Base-by-base conservation (phyloP, 2,888 invertebrate genomes). In the Andrena hattorfiana region DNA sequence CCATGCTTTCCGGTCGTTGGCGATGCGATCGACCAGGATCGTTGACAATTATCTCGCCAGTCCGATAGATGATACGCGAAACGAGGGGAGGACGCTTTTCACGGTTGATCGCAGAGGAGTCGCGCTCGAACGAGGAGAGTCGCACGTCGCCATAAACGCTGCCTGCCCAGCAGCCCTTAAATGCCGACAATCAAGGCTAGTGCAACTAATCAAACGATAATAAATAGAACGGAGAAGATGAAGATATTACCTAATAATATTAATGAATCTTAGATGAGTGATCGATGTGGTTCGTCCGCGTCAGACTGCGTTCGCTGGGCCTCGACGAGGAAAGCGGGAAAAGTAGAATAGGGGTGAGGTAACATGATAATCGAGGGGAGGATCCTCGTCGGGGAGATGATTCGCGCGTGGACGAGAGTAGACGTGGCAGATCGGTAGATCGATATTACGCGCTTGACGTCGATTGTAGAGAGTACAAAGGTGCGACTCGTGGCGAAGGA, bases 171-270 rank as follows among this genome's bases (percentile, higher is more conserved):
- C 92, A 93, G 91, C 93, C 92, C 92, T 93, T 92, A 92, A 88
- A 93, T 93, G 93, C 93, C 93, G 93, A 93, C 93, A 93, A 93
- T 93, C 93, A 93, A 93, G 93, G 93, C 93, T 93, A 93, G 93
- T 93, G 93, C 93, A 93, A 93, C 90, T 93, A 93, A 93, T 93
- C 92, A 93, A 93, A 93, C 92, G 92, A 93, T 93, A 93, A 93
- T 89, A 89, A 89, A 85, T 89, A 89, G 87, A 87, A 71, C 54
- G 78, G 81, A 71, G 77, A 75, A 74, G 80, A 77, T 68, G 84
- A 72, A 62, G 73, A 86, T 72, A 79, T 78, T 85, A 84, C 82
- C 77, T 87, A 88, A 87, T 86, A 88, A 84, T 87, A 80, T 87
- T 84, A 85, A 87, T 75, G 85, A 87, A 66, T 77, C 77, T 87